Conservation (phyloP, 1,140 invertebrate species). For the Achroia grisella region DNA sequence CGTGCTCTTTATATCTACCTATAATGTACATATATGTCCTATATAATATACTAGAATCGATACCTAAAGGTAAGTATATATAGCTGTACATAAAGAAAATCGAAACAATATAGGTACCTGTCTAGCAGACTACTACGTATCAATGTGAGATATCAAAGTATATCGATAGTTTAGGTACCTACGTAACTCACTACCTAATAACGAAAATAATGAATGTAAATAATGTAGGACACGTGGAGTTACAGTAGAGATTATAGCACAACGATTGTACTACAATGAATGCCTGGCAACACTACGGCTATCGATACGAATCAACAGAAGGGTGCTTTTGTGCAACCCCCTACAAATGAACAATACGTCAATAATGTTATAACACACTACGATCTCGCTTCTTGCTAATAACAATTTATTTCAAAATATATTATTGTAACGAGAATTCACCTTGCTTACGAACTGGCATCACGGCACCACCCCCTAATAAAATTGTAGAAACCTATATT, state of each 20-base stretch:
- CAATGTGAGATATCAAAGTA: too few relatives aligned
- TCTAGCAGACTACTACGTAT: too few relatives aligned
- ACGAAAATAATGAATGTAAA: too few relatives aligned
- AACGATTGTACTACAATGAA: not conserved
- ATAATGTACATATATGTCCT: too few relatives aligned
- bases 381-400: not conserved
- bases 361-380: not conserved
- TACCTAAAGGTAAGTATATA: not conserved
- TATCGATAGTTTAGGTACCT: too few relatives aligned
- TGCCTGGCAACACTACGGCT: constrained; percentile 20
- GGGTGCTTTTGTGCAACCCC: constrained; percentile 21
- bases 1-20: too few relatives aligned
- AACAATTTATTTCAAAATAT: constrained; percentile 2
- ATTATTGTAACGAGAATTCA: constrained; percentile 24
- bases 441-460: constrained; percentile 75
- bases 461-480: constrained; percentile 68
- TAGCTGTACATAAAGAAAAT: not conserved
- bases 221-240: too few relatives aligned
- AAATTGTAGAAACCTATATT: constrained; percentile 60
- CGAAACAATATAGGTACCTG: too few relatives aligned
- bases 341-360: constrained; percentile 5
- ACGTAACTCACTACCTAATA: too few relatives aligned
- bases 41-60: too few relatives aligned
- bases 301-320: constrained; percentile 25
- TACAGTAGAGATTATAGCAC: not conserved